A percentile compares a stretch with the other conserved stretches of the same genome.
phyloP scores from a whole-genome alignment of 2,797 vertebrate species.

The Tapera naevia region DNA sequence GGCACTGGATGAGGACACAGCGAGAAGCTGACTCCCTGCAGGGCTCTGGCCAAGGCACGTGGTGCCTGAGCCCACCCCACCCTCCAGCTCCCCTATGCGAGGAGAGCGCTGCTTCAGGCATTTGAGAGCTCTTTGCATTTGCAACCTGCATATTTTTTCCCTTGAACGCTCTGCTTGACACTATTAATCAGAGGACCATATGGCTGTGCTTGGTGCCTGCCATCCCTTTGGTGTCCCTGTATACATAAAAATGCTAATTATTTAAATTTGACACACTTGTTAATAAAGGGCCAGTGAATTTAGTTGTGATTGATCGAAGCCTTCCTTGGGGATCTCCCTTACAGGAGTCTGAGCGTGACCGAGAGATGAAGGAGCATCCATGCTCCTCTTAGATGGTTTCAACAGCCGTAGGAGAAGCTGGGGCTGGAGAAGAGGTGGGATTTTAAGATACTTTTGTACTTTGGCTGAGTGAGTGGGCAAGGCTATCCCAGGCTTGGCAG shows the following conservation, averaged over 20 bases:
- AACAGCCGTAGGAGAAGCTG: not conserved
- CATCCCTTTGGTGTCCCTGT: not conserved
- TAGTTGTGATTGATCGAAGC: not conserved
- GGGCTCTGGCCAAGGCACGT: not conserved
- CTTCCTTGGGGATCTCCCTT: not conserved
- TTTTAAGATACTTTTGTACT: not conserved
- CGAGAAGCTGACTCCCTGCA: not conserved
- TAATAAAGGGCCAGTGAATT: not conserved
- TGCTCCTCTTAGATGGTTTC: fast-evolving
- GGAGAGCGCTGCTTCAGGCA: not conserved
- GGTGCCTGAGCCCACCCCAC: not conserved
- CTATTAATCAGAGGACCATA: not conserved
- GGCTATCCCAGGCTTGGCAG: not conserved
- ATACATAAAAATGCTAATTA: not conserved
- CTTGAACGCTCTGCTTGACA: not conserved
- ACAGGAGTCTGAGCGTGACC: not conserved
- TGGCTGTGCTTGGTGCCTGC: not conserved
- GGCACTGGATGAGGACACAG: not conserved
- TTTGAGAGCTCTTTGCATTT: not conserved
- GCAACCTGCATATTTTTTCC: not conserved
- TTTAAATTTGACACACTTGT: not conserved
- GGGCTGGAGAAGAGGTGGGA: not conserved
- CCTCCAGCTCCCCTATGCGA: fast-evolving
- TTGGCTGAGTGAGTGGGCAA: not conserved
- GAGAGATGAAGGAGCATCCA: not conserved